Evolutionary conservation across 2,888 invertebrate genomes (phyloP), one percentile per base, ranked within the genome.

Genomic region (Chromoteleia sp.): DNA sequence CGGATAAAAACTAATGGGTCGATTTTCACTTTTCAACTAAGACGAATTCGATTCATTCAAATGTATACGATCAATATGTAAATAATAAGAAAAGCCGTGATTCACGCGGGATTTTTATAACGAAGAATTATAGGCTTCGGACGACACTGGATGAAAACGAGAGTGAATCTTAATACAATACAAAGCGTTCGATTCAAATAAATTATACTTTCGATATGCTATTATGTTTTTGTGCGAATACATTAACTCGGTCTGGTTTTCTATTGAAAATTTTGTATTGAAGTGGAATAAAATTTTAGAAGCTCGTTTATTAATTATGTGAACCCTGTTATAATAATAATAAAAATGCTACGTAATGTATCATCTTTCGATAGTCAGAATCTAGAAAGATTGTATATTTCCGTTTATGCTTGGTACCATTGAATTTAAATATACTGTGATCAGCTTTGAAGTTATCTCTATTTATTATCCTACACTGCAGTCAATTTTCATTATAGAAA

Each of bases 11-110:
- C 8, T 45, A 19, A 45, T 19, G 3, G 19, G 8, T 19, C 10
- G 0, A 14, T 56, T 56, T 56, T 56, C 56, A 56, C 56, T 56
- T 36, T 56, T 19, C n/a, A 36, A 10, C 17, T 4, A 17, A 33
- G 12, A 36, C 4, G 17, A 36, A 33, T 56, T 56, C 19, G 5
- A 52, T 52, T 17, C 1, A 19, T 33, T 36, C n/a, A 3, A 56
- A 36, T 36, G n/a, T 56, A 36, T 56, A 1, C 56, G 19, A 6
- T 56, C n/a, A 6, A 10, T 19, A 36, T 56, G 12, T 8, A 17
- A 36, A 36, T 36, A 1, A n/a, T 56, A 3, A 4, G 17, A 30
- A 25, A n/a, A n/a, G 2, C 5, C 19, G 14, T 12, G 17, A 48
- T 25, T 45, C 19, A 8, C 43, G 4, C 6, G 21, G 17, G 6